Conservation (phyloP, 92 coral and sea anemone genomes). For the Siderastrea radians region DNA sequence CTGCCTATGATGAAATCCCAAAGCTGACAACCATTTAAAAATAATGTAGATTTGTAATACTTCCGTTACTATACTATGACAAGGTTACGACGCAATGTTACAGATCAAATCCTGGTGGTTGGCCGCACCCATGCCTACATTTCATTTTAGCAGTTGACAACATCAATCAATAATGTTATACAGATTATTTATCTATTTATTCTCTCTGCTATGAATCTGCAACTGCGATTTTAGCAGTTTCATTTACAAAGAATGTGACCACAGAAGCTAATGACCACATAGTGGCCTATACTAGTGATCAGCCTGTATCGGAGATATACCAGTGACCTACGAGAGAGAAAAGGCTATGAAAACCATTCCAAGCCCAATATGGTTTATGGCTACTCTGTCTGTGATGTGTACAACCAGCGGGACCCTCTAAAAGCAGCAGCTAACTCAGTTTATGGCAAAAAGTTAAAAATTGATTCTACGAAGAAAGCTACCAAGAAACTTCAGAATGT, state of each 20-base stretch:
- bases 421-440: constrained; percentile 1
- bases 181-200: too few relatives aligned
- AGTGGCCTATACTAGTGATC: too few relatives aligned
- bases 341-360: neutral
- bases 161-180: too few relatives aligned
- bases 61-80: too few relatives aligned
- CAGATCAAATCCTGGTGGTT: constrained; percentile 6
- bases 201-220: too few relatives aligned
- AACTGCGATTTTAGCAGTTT: too few relatives aligned
- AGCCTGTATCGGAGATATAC: too few relatives aligned
- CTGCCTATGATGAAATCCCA: neutral
- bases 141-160: neutral
- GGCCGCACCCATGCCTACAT: constrained; percentile 2
- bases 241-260: too few relatives aligned
- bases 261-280: too few relatives aligned
- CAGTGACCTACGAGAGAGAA: neutral
- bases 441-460: constrained; percentile 27
- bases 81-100: neutral
- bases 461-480: constrained; percentile 39
- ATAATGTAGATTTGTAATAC: too few relatives aligned
- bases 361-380: neutral
- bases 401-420: neutral
- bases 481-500: constrained; percentile 42
- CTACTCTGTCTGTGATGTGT: neutral
- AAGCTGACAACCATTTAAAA: neutral